Evolutionary conservation across 2,888 invertebrate genomes (phyloP).

Genomic region (Celastrina argiolus): DNA sequence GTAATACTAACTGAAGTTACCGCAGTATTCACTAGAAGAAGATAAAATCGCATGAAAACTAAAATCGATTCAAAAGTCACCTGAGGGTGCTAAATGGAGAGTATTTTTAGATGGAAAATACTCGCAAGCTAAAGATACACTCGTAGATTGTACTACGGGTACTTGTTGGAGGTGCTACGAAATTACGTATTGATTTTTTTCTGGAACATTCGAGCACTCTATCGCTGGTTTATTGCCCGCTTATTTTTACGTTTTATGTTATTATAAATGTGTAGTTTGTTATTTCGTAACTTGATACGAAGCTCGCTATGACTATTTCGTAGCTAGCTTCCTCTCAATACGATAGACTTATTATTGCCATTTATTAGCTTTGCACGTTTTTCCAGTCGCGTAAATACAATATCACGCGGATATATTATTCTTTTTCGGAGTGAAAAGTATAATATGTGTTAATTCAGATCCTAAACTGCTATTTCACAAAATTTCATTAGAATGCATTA

Average conservation of each 20-base stretch:
- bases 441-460: too few species aligned
- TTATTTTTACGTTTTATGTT: neutral
- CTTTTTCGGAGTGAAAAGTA: too few species aligned
- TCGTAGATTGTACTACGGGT: neutral
- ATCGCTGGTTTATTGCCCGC: neutral
- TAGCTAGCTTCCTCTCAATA: too few species aligned
- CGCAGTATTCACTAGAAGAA: neutral
- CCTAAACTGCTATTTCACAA: too few species aligned
- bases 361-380: too few species aligned
- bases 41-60: neutral
- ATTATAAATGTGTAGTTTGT: neutral
- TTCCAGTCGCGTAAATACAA: too few species aligned
- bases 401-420: too few species aligned
- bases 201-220: neutral
- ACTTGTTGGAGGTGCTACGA: neutral
- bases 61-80: constrained; percentile 14
- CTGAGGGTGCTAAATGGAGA: constrained; percentile 4
- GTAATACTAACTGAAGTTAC: too few species aligned
- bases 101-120: neutral
- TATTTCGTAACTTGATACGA: neutral
- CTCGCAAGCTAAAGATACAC: neutral
- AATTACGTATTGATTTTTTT: neutral
- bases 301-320: too few species aligned
- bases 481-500: too few species aligned
- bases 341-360: too few species aligned